Percentiles rank a stretch among this genome's conserved stretches.
These are phyloP conservation scores for Bradypodion ventrale DNA, from an alignment of 2,797 vertebrate species.

Conservation along the genomic window DNA sequence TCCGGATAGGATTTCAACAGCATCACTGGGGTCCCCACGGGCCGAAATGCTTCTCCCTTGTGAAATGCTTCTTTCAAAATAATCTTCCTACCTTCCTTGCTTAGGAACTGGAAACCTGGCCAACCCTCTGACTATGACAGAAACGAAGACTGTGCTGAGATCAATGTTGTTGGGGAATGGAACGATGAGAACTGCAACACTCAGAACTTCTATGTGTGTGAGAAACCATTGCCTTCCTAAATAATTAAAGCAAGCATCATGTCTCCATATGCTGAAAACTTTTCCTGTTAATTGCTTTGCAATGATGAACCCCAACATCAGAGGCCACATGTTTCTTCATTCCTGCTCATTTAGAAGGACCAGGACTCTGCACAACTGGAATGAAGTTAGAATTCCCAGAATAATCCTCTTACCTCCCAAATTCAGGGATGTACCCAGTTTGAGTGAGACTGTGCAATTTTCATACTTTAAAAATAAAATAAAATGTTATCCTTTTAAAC, in stretches of 20 bases:
- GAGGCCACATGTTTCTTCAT: background rate
- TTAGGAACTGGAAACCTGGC: constrained; percentile 35
- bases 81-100: background rate
- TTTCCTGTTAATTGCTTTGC: background rate
- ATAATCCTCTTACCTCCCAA: no score
- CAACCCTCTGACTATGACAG: constrained; percentile 17
- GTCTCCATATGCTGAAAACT: background rate
- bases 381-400: background rate
- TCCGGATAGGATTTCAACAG: no score
- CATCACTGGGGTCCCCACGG: no score
- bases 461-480: no score
- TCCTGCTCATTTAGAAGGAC: background rate
- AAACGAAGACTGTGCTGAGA: constrained; percentile 41
- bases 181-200: constrained; percentile 33
- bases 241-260: background rate
- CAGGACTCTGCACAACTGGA: background rate
- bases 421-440: no score
- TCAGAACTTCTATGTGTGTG: constrained; percentile 22
- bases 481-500: no score
- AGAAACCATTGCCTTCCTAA: constrained; percentile 25
- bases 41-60: background rate
- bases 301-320: no score
- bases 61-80: background rate
- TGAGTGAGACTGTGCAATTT: no score
- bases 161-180: constrained; percentile 26